Percentiles rank a stretch among this genome's conserved stretches.
phyloP scores from a whole-genome alignment of 2,888 invertebrate genomes.

The Pollenia labialis region DNA sequence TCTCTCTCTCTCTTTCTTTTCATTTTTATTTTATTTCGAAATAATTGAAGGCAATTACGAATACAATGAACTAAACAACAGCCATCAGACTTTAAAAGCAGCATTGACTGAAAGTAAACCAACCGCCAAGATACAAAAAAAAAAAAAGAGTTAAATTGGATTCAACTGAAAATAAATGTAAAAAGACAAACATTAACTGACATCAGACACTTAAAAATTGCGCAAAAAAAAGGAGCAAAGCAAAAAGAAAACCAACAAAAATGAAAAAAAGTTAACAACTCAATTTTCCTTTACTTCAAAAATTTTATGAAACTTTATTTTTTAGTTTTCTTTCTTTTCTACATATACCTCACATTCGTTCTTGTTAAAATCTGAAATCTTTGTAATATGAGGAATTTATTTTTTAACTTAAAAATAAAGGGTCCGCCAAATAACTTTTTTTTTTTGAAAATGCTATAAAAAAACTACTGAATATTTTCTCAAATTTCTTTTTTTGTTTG shows the following conservation, averaged over 20 bases:
- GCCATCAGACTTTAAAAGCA: not conserved
- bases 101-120: slow-evolving; percentile 5
- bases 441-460: too few relatives aligned
- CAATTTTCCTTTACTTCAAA: slow-evolving; percentile 8
- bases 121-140: not conserved
- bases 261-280: slow-evolving; percentile 29
- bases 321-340: not conserved
- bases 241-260: not conserved
- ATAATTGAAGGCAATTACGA: slow-evolving; percentile 59
- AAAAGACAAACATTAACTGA: slow-evolving; percentile 23
- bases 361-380: not conserved
- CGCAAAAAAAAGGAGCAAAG: not conserved
- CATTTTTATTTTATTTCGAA: slow-evolving; percentile 26
- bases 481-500: too few relatives aligned
- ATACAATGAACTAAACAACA: slow-evolving; percentile 41
- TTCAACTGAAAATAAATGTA: slow-evolving; percentile 23
- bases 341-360: not conserved
- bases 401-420: slow-evolving; percentile 26
- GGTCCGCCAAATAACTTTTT: too few relatives aligned
- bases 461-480: too few relatives aligned
- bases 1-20: slow-evolving; percentile 11
- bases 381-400: slow-evolving; percentile 3
- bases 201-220: slow-evolving; percentile 9
- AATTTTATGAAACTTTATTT: not conserved
- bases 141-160: slow-evolving; percentile 5